Evolutionary conservation across 2,113 vertebrate species (phyloP).

Genomic region (Vanacampus margaritifer): DNA sequence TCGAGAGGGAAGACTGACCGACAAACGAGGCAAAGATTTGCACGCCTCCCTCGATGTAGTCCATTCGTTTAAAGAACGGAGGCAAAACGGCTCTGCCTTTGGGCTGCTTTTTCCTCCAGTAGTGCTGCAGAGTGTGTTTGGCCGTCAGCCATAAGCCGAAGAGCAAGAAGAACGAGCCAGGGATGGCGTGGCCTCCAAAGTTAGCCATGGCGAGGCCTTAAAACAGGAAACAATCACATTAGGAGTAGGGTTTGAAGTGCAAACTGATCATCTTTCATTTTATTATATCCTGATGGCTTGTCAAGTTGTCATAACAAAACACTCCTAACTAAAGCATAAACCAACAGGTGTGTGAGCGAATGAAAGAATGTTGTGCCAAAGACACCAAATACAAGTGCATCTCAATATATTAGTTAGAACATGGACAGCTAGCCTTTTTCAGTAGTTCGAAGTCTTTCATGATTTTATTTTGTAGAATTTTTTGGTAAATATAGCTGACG

Average conservation of each 20-base stretch:
- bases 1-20: conserved; percentile 73
- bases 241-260: conserved; percentile 15
- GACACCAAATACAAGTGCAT: background rate
- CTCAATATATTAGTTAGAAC: background rate
- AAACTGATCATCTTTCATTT: background rate
- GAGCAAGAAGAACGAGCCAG: conserved; percentile 88
- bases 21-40: conserved; percentile 75
- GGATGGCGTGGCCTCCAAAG: conserved; percentile 92
- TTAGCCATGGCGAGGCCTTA: conserved; percentile 80
- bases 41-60: conserved; percentile 79
- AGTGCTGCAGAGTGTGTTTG: conserved; percentile 76
- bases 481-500: too few species aligned
- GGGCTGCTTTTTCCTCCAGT: conserved; percentile 61
- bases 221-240: conserved; percentile 15
- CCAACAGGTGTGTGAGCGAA: background rate
- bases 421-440: too few species aligned
- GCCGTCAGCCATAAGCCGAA: conserved; percentile 88
- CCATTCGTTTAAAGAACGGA: conserved; percentile 63
- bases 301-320: background rate
- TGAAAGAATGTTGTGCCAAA: background rate
- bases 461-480: too few species aligned
- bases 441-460: too few species aligned
- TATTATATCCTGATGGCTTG: background rate
- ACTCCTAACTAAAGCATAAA: background rate
- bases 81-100: conserved; percentile 46